Percentiles rank a stretch among this genome's conserved stretches.
Conservation (phyloP, 2,797 vertebrate species). For the Semaprochilodus insignis region DNA sequence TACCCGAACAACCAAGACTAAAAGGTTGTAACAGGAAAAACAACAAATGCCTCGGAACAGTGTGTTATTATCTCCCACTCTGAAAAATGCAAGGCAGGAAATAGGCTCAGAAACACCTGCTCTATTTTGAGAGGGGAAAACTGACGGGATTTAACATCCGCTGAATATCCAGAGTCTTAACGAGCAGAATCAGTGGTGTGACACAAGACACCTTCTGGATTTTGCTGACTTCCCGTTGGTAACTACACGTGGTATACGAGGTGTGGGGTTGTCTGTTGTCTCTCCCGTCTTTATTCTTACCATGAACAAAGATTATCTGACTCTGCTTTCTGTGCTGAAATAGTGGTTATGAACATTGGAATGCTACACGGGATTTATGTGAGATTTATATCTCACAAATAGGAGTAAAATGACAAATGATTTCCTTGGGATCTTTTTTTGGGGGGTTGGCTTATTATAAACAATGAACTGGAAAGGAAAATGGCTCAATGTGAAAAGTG, state of each 20-base stretch:
- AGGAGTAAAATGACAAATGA: background rate
- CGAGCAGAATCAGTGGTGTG: background rate
- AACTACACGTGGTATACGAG: background rate
- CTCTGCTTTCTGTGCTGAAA: background rate
- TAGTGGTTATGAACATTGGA: too few relatives aligned
- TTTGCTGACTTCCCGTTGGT: background rate
- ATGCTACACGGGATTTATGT: too few relatives aligned
- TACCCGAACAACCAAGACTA: background rate
- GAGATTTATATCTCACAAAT: background rate
- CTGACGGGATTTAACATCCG: background rate
- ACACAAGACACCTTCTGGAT: background rate
- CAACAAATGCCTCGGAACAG: background rate
- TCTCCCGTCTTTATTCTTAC: background rate
- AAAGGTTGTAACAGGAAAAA: background rate
- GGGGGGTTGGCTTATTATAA: background rate
- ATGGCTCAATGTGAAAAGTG: background rate
- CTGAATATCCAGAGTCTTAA: background rate
- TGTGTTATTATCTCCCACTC: background rate
- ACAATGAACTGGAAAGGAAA: background rate
- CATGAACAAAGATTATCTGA: background rate
- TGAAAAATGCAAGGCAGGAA: slow-evolving; percentile 2
- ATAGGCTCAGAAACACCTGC: background rate
- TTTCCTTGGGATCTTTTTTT: background rate
- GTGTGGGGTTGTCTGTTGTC: background rate
- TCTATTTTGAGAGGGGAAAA: background rate